A percentile compares a stretch with the other conserved stretches of the same genome.
These are phyloP conservation scores for Hiodon tergisus DNA, from an alignment of 2,113 vertebrate genomes.

Conservation along the genomic window DNA sequence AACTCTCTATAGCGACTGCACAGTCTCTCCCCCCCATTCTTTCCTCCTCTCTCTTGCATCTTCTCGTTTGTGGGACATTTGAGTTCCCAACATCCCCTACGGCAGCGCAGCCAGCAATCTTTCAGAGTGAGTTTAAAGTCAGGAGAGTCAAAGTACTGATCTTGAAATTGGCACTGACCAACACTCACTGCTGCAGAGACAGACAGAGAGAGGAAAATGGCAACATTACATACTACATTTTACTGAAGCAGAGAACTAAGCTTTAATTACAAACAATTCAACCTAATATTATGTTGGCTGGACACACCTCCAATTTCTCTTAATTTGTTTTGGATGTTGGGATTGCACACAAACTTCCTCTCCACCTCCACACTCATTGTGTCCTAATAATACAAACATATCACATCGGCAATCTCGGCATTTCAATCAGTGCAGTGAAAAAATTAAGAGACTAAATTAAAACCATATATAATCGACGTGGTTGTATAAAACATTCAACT, in stretches of 20 bases:
- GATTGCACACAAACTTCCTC: slow-evolving; percentile 61
- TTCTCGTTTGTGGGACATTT: slow-evolving; percentile 48
- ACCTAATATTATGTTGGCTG: neutral
- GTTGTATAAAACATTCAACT: too few species aligned
- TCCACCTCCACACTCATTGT: slow-evolving; percentile 65
- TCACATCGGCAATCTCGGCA: too few species aligned
- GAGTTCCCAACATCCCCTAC: slow-evolving; percentile 63
- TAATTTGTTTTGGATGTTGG: slow-evolving; percentile 50
- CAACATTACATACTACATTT: neutral
- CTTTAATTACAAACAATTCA: neutral
- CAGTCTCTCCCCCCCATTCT: slow-evolving; percentile 29
- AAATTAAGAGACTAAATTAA: too few species aligned
- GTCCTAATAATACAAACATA: neutral
- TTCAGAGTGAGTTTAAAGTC: slow-evolving; percentile 56
- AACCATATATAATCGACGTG: too few species aligned
- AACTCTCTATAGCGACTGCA: slow-evolving; percentile 66
- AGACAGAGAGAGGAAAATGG: neutral
- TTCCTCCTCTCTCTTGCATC: neutral
- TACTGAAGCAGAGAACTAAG: neutral
- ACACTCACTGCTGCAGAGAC: slow-evolving; percentile 42
- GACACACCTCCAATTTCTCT: slow-evolving; percentile 56
- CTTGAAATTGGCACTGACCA: slow-evolving; percentile 52
- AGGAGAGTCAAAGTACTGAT: slow-evolving; percentile 63
- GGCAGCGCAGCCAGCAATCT: slow-evolving; percentile 63
- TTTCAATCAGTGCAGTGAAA: neutral